phyloP scores from a whole-genome alignment of 1,140 invertebrate species.

The Chironomus striatipennis region DNA sequence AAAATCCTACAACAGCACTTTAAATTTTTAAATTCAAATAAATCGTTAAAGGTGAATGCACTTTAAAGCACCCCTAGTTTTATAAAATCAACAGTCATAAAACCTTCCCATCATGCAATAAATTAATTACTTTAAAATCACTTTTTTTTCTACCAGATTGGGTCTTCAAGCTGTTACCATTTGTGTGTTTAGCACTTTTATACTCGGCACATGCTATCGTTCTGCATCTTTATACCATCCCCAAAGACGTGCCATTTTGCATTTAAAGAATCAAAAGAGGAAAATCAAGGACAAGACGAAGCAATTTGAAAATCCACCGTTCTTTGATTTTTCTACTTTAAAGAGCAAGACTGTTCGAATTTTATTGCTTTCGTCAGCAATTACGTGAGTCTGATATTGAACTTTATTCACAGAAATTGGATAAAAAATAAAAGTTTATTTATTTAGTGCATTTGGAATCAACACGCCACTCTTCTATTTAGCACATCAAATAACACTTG shows the following conservation, averaged over 20 bases:
- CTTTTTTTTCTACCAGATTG: conserved; percentile 60
- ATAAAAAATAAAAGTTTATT: no score
- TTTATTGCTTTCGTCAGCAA: conserved; percentile 67
- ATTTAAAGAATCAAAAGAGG: conserved; percentile 82
- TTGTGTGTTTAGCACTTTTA: conserved; percentile 72
- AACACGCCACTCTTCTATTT: conserved; percentile 81
- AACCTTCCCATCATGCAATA: background rate
- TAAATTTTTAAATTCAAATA: no score
- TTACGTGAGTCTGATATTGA: conserved; percentile 37
- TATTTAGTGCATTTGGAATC: conserved; percentile 62
- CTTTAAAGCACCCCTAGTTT: no score
- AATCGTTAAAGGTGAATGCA: no score
- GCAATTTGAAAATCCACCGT: conserved; percentile 66
- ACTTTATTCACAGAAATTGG: no score
- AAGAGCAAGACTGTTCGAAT: conserved; percentile 77
- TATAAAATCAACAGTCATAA: background rate
- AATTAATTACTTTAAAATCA: background rate
- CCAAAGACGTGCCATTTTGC: conserved; percentile 76
- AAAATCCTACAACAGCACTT: no score
- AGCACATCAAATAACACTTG: conserved; percentile 65
- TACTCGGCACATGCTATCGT: conserved; percentile 80
- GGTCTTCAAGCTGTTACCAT: conserved; percentile 80
- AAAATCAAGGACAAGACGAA: conserved; percentile 71
- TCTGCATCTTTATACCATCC: conserved; percentile 86
- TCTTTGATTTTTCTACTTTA: conserved; percentile 78